Base-by-base conservation (phyloP, 2,797 vertebrate genomes). In the Lutjanus campechanus region DNA sequence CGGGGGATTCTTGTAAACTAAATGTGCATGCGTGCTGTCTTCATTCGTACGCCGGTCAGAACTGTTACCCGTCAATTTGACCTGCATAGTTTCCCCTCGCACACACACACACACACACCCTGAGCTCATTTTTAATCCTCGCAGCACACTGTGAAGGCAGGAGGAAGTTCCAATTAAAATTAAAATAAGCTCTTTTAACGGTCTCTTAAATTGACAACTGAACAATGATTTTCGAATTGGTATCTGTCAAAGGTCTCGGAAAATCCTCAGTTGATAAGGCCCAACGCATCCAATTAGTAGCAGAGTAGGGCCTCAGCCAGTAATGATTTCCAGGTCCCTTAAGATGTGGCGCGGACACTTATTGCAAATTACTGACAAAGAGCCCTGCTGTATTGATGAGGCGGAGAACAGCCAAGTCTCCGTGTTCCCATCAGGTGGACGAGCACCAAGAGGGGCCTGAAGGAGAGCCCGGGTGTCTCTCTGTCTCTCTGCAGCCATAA, bases 331-430 rank as follows among this genome's bases (percentile, higher is more conserved):
- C 94, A 93, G 95, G 96, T 97, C 97, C 97, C 96, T 94, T 94
- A 96, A 97, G 97, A 96, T 96, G 95, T 94, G 96, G 95, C 93
- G 95, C 93, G 95, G 97, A 97, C 97, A 97, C 97, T 98, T 97
- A 96, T 96, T 97, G 98, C 97, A 99, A 99, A 99, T 99, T 97
- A 99, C 97, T 97, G 97, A 98, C 98, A 98, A 98, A 98, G 96
- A 97, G 94, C 95, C 95, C 88, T 72, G 91, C 96, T 96, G 97
- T 98, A 97, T 97, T 97, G 97, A 97, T 97, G 97, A 97, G 96
- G 92, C 81, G 92, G 94, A 94, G 95, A 95, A 96, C 96, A 96
- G 96, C 95, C 93, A 90, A 91, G 94, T 94, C 92, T 95, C 94
- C 87, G 77, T 96, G 96, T 97, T 96, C 96, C 96, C 97, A 95